A percentile compares a stretch with the other conserved stretches of the same genome.
Conservation (phyloP, 2,113 vertebrate species). For the Chrysemys picta region DNA sequence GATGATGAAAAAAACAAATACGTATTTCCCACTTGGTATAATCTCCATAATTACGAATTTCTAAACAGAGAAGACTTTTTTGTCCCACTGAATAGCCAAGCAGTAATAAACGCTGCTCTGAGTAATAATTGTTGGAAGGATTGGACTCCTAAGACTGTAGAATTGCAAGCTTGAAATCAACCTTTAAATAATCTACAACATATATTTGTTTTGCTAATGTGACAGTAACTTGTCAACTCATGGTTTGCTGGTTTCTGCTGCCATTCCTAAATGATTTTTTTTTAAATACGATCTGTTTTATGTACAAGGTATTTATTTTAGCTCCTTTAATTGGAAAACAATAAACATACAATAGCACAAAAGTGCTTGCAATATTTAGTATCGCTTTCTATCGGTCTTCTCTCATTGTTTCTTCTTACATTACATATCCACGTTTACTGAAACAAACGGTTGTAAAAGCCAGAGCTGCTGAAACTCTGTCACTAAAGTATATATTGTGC, state of each 20-base stretch:
- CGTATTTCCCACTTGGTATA: not conserved
- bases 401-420: not conserved
- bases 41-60: rapidly evolving
- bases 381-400: not conserved
- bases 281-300: not conserved
- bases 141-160: not conserved
- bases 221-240: not conserved
- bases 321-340: not conserved
- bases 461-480: not conserved
- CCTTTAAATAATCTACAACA: not conserved
- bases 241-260: not conserved
- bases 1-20: not conserved
- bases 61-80: not conserved
- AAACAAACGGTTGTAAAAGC: not conserved
- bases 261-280: not conserved
- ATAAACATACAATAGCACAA: not conserved
- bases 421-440: not conserved
- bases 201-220: not conserved
- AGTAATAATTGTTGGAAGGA: not conserved
- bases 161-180: not conserved
- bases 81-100: not conserved
- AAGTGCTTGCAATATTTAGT: not conserved
- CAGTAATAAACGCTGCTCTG: not conserved
- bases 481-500: not conserved
- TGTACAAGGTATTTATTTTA: not conserved